Evolutionary conservation across 2,797 vertebrate genomes (phyloP), one percentile per base, ranked within the genome.

Genomic region (Acipenser ruthenus): DNA sequence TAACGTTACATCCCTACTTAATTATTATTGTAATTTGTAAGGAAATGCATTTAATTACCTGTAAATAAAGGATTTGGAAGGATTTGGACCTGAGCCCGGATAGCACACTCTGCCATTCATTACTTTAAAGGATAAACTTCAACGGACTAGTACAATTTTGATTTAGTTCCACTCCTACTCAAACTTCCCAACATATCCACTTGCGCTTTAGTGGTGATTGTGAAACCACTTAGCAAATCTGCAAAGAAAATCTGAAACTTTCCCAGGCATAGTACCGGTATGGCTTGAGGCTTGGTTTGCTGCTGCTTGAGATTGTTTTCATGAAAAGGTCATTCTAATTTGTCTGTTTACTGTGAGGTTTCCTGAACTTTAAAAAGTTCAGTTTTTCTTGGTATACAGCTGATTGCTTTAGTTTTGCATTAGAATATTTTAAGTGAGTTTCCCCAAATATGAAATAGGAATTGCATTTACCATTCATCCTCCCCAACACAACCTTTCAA

Each of bases 181-280:
- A 76, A 71, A 80, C 73, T 83, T 84, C 77, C 85, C 72, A 78
- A 82, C 83, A 82, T 78, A 84, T 76, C 87, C 74, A 91, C 87
- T 75, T 90, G 75, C 84, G 72, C 64, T 82, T 69, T 64, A 69
- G 79, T 71, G 74, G 78, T 62, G 74, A 72, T 76, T 68, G 12
- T 58, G 12, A 58, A 11, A 58, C 12, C 12, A 58, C 55, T 58
- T 58, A 13, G 15, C 10, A 11, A 3, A 11, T 7, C 12, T n/a
- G 6, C 11, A 58, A 7, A 11, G 10, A 58, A 11, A 58, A n/a
- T 12, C 55, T 58, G 11, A 6, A 58, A 58, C 71, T 60, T 78
- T 83, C 78, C 79, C 77, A 83, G 72, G 73, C 65, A 69, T 15
- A 58, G 62, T 15, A 63, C 59, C 49, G 18, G 10, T 13, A 70